Conservation (phyloP, 2,888 invertebrate genomes). For the Muschampia plurimacula region DNA sequence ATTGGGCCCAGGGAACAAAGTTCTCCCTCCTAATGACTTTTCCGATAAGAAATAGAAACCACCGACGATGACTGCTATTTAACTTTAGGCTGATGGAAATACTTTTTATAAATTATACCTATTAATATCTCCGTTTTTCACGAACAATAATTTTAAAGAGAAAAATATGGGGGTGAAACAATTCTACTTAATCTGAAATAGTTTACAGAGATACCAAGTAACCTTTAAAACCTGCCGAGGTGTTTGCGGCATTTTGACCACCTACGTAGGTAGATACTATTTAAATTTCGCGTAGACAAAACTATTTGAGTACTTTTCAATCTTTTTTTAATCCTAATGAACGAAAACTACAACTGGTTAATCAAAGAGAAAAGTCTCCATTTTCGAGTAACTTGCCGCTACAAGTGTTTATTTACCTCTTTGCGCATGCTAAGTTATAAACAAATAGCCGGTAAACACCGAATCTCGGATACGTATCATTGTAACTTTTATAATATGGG, state of each 20-base stretch:
- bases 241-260: not conserved
- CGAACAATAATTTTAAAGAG: slow-evolving; percentile 8
- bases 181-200: not conserved
- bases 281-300: not conserved
- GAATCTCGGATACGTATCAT: slow-evolving; percentile 53
- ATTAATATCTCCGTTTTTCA: slow-evolving; percentile 10
- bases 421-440: slow-evolving; percentile 45
- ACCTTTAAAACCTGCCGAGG: slow-evolving; percentile 39
- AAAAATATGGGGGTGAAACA: not conserved
- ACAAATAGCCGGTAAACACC: slow-evolving; percentile 50
- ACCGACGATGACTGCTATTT: slow-evolving; percentile 6
- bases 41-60: slow-evolving; percentile 25
- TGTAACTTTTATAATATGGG: slow-evolving; percentile 4
- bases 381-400: slow-evolving; percentile 55
- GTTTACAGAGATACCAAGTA: slow-evolving; percentile 4
- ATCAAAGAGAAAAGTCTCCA: slow-evolving; percentile 5
- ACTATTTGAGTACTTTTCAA: not conserved
- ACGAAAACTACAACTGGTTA: not conserved
- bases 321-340: not conserved
- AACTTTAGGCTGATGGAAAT: too few species aligned
- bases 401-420: slow-evolving; percentile 81
- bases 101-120: too few species aligned
- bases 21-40: slow-evolving; percentile 29
- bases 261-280: not conserved
- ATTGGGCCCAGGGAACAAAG: slow-evolving; percentile 28